Percentiles rank a stretch among this genome's conserved stretches.
These are phyloP conservation scores for Lasioglossum zephyrum DNA, from an alignment of 2,888 invertebrate genomes.

Conservation along the genomic window DNA sequence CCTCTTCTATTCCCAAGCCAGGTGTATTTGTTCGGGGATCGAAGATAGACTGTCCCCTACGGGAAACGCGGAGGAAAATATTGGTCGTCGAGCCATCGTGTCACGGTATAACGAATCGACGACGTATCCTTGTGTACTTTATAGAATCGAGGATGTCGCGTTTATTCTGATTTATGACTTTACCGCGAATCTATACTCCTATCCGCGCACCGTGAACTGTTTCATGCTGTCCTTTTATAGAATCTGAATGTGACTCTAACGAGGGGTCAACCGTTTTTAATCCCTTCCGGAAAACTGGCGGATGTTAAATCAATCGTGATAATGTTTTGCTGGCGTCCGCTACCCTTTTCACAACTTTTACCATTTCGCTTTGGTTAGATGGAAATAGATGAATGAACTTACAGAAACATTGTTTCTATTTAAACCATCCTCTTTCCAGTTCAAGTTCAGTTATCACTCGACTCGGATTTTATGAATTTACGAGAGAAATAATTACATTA, in stretches of 20 bases:
- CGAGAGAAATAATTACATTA: too few relatives aligned
- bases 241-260: background rate
- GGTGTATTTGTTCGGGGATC: background rate
- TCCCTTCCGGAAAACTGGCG: background rate
- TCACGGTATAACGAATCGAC: background rate
- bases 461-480: too few relatives aligned
- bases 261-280: background rate
- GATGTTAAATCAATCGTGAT: too few relatives aligned
- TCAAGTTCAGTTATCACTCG: too few relatives aligned
- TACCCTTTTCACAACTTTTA: too few relatives aligned
- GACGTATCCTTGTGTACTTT: background rate
- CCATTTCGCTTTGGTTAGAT: too few relatives aligned
- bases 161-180: constrained; percentile 6
- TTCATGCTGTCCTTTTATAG: background rate
- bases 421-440: too few relatives aligned
- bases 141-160: background rate
- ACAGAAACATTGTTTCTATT: too few relatives aligned
- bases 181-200: background rate
- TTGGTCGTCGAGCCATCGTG: background rate
- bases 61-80: background rate
- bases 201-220: background rate
- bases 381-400: too few relatives aligned
- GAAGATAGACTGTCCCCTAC: background rate
- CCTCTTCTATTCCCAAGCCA: background rate
- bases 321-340: too few relatives aligned